Percentiles rank a stretch among this genome's conserved stretches.
phyloP scores from a whole-genome alignment of 2,113 vertebrate species.

The Seriola aureovittata region DNA sequence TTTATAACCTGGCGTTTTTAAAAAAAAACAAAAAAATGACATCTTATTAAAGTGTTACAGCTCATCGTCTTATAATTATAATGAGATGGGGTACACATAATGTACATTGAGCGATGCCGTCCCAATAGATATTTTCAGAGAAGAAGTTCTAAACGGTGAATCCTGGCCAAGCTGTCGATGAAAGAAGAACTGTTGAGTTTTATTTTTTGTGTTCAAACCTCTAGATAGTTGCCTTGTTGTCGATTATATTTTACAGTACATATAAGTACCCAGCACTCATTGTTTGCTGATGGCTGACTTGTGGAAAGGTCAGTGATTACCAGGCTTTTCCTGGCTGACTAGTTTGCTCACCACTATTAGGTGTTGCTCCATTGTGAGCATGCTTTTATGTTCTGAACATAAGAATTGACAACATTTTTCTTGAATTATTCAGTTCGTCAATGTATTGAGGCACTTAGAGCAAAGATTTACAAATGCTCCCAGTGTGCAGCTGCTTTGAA shows the following conservation, averaged over 20 bases:
- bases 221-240: not conserved
- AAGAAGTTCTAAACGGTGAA: not conserved
- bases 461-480: not conserved
- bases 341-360: not conserved
- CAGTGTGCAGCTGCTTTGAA: not conserved
- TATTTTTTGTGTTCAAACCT: not conserved
- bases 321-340: not conserved
- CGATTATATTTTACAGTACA: not conserved
- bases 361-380: not conserved
- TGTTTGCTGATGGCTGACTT: not conserved
- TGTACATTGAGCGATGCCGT: too few relatives aligned
- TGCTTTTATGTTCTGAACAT: not conserved
- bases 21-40: too few relatives aligned
- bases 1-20: too few relatives aligned
- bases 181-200: not conserved
- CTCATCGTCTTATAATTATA: too few relatives aligned
- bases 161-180: not conserved
- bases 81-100: not conserved
- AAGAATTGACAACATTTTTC: not conserved
- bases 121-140: not conserved
- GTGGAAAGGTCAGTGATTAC: conserved; percentile 1
- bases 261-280: not conserved
- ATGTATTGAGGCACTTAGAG: not conserved
- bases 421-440: not conserved
- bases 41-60: too few relatives aligned